These are phyloP conservation scores for Petrolisthes cinctipes DNA, from an alignment of 2,888 invertebrate species.

Conservation along the genomic window DNA sequence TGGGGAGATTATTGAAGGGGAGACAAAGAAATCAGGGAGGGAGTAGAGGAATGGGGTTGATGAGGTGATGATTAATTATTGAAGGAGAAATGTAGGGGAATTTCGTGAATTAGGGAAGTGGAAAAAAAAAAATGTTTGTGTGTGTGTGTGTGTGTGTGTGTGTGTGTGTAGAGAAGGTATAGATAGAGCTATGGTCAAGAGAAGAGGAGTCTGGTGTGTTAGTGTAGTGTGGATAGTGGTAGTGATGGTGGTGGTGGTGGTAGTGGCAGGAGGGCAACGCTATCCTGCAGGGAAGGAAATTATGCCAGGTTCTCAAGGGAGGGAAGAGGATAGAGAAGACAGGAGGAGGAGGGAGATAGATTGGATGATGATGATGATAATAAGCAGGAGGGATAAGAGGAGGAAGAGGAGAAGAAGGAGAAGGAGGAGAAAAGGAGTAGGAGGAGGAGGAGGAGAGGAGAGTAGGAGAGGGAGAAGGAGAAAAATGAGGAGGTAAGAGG, in stretches of 20 bases:
- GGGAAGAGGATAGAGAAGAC: not conserved
- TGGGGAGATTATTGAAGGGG: not conserved
- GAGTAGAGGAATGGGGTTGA: not conserved
- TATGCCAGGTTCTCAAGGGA: not conserved
- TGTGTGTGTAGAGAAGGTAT: too few relatives aligned
- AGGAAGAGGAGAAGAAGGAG: conserved; percentile 8
- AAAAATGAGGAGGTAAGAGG: too few relatives aligned
- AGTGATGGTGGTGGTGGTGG: not conserved
- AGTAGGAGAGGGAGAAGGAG: not conserved
- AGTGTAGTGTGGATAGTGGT: not conserved
- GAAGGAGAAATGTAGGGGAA: not conserved
- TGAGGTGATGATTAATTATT: not conserved
- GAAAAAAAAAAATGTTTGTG: not conserved
- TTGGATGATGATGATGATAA: not conserved
- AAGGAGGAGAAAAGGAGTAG: not conserved
- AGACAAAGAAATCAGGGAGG: not conserved
- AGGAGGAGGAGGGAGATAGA: not conserved
- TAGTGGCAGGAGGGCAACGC: not conserved
- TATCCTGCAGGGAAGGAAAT: not conserved
- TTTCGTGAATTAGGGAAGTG: not conserved
- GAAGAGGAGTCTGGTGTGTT: not conserved
- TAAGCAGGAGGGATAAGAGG: not conserved
- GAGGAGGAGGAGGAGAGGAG: not conserved
- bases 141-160: too few relatives aligned
- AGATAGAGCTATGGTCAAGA: not conserved